Conservation (phyloP, 1,140 invertebrate species). For the Conopomorpha cramerella region DNA sequence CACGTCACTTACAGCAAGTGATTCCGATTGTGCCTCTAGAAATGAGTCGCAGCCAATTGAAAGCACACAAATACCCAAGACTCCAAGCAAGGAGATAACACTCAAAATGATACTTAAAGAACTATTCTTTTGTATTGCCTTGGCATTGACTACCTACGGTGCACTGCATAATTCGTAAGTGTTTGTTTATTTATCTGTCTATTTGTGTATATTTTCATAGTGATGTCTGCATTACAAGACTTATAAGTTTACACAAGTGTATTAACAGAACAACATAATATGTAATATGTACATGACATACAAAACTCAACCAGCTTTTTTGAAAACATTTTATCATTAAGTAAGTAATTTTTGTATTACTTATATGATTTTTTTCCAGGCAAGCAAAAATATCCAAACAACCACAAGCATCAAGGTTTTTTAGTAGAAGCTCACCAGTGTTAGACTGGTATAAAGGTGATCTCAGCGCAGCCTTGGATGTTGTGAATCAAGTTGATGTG, state of each 20-base stretch:
- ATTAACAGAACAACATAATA: too few relatives aligned
- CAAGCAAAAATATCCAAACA: slow-evolving; percentile 69
- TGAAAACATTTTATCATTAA: neutral
- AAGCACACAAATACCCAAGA: slow-evolving; percentile 25
- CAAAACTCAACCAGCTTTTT: too few relatives aligned
- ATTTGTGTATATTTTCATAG: slow-evolving; percentile 5
- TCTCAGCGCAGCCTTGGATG: slow-evolving; percentile 64
- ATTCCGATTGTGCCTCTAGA: slow-evolving; percentile 22
- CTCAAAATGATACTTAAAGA: slow-evolving; percentile 53
- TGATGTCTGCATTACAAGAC: too few relatives aligned
- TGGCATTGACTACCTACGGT: slow-evolving; percentile 61
- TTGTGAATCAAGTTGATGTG: slow-evolving; percentile 66
- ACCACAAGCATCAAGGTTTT: slow-evolving; percentile 71
- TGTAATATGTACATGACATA: too few relatives aligned
- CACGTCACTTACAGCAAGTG: slow-evolving; percentile 39
- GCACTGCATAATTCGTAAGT: slow-evolving; percentile 68
- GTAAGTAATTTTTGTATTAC: neutral
- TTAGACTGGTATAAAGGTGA: slow-evolving; percentile 77
- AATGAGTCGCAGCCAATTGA: slow-evolving; percentile 32
- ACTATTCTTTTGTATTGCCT: slow-evolving; percentile 52
- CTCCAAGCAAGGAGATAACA: slow-evolving; percentile 38
- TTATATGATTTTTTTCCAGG: slow-evolving; percentile 41
- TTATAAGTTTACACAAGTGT: too few relatives aligned
- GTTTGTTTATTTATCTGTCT: too few relatives aligned
- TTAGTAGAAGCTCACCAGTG: slow-evolving; percentile 66